Evolutionary conservation across 2,113 vertebrate species (phyloP).

Genomic region (Blennius ocellaris): DNA sequence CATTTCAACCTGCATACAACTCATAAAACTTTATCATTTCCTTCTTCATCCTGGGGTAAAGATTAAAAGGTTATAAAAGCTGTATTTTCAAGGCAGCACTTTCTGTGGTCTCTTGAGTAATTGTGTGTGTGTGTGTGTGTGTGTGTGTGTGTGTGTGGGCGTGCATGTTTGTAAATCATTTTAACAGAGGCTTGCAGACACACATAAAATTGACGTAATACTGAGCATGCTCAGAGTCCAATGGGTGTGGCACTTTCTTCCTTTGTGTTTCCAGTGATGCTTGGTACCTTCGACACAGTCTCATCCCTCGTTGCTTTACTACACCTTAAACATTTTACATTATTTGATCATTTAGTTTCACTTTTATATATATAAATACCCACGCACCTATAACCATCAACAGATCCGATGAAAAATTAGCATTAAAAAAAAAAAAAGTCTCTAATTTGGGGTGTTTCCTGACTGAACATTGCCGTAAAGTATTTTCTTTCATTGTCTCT

Average conservation of each 20-base stretch:
- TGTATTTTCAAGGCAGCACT: background rate
- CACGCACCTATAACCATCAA: background rate
- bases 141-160: background rate
- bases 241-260: slow-evolving; percentile 61
- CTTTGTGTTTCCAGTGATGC: slow-evolving; percentile 32
- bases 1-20: background rate
- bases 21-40: background rate
- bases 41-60: too few species aligned
- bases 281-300: slow-evolving; percentile 14
- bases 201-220: slow-evolving; percentile 65
- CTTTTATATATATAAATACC: background rate
- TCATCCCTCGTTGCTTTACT: background rate
- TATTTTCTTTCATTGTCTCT: slow-evolving; percentile 3
- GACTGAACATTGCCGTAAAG: slow-evolving; percentile 1
- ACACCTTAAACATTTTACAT: background rate
- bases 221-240: slow-evolving; percentile 67
- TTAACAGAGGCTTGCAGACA: slow-evolving; percentile 51
- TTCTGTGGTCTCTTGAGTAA: background rate
- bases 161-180: slow-evolving; percentile 6
- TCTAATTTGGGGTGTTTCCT: slow-evolving; percentile 13
- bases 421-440: too few species aligned
- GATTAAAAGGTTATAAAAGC: too few species aligned
- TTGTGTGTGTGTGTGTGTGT: too few species aligned
- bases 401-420: slow-evolving; percentile 19
- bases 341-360: background rate